phyloP scores from a whole-genome alignment of 2,797 vertebrate species.

The Danio kyathit region DNA sequence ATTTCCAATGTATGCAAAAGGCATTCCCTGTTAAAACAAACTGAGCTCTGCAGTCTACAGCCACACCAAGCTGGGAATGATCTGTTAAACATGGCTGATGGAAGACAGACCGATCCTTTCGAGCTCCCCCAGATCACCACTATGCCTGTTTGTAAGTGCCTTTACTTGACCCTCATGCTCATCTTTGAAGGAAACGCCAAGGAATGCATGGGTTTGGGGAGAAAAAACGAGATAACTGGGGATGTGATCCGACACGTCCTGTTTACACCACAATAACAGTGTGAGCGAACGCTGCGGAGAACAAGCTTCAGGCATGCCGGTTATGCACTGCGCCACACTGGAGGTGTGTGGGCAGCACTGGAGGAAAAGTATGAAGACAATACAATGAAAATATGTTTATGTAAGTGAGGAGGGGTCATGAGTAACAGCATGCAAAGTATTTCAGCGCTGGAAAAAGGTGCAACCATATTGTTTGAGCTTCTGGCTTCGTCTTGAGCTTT shows the following conservation, averaged over 20 bases:
- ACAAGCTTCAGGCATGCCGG: conserved; percentile 48
- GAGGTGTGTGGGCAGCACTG: conserved; percentile 54
- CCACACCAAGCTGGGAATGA: conserved; percentile 47
- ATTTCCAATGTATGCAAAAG: conserved; percentile 42
- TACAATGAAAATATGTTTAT: conserved; percentile 50
- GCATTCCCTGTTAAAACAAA: conserved; percentile 56
- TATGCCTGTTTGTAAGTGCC: conserved; percentile 47
- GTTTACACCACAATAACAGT: conserved; percentile 67
- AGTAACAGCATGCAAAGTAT: conserved; percentile 30
- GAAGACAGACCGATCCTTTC: conserved; percentile 53
- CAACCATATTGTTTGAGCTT: neutral
- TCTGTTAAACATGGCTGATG: conserved; percentile 52
- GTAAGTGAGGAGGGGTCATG: conserved; percentile 40
- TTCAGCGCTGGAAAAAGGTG: conserved; percentile 20
- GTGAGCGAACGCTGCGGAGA: conserved; percentile 54
- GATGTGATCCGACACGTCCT: conserved; percentile 69
- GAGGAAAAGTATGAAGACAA: conserved; percentile 53
- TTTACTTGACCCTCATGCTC: conserved; percentile 57
- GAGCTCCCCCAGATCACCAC: conserved; percentile 47
- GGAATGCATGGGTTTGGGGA: conserved; percentile 57
- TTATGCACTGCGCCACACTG: conserved; percentile 48
- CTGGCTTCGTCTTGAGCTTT: neutral
- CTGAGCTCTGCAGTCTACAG: conserved; percentile 33
- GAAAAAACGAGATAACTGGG: conserved; percentile 61
- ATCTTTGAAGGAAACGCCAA: conserved; percentile 59